Conservation (phyloP, 30 jellyfish, hydroid and myxozoan genomes). For the Phacellophora camtschatica region DNA sequence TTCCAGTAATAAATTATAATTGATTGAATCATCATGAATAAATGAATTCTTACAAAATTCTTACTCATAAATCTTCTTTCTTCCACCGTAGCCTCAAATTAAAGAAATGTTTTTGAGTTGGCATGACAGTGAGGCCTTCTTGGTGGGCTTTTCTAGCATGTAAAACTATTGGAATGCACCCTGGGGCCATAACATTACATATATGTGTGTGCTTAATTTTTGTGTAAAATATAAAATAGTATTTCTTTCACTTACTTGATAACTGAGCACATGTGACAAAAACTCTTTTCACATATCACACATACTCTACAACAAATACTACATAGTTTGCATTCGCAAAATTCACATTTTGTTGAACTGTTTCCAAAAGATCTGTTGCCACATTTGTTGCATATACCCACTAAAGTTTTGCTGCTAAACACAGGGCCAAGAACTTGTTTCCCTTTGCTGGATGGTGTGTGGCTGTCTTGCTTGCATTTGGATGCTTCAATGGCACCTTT, state of each 20-base stretch:
- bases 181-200: neutral
- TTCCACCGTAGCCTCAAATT: no score
- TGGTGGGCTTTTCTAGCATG: no score
- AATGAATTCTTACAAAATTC: no score
- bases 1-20: no score
- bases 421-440: conserved; percentile 88
- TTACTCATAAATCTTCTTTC: no score
- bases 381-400: conserved; percentile 49
- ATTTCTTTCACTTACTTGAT: conserved; percentile 82
- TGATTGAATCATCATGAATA: no score
- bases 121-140: no score
- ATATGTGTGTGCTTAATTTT: neutral
- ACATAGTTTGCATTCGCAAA: conserved; percentile 71
- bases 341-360: conserved; percentile 35
- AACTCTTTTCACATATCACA: conserved; percentile 48
- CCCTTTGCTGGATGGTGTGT: conserved; percentile 33
- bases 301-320: conserved; percentile 62
- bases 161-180: no score
- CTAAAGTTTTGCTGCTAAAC: conserved; percentile 48
- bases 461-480: neutral
- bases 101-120: no score
- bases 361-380: neutral
- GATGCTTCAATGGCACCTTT: conserved; percentile 82
- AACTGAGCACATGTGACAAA: conserved; percentile 81
- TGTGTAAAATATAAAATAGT: neutral